These are phyloP conservation scores for Cartodere bifasciata DNA, from an alignment of 2,888 invertebrate species.

Conservation along the genomic window DNA sequence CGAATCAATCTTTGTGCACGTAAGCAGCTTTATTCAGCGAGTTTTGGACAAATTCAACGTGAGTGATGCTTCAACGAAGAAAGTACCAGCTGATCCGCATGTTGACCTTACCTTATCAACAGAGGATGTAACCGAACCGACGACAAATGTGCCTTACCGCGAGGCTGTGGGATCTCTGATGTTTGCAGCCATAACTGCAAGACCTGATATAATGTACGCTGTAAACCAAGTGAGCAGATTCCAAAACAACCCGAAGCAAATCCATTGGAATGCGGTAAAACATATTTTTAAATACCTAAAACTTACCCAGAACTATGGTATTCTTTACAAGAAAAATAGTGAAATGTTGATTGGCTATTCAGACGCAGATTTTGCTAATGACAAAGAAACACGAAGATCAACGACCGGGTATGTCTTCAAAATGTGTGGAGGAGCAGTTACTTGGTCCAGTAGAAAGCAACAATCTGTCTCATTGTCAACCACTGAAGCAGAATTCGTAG, in stretches of 20 bases:
- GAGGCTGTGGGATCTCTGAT: constrained; percentile 16
- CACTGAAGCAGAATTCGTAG: constrained; percentile 24
- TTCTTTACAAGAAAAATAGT: constrained; percentile 12
- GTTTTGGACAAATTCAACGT: constrained; percentile 9
- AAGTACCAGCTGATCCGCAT: no score
- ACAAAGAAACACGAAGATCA: constrained; percentile 18
- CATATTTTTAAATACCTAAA: constrained; percentile 21
- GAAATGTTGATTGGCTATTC: constrained; percentile 14
- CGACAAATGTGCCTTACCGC: constrained; percentile 12
- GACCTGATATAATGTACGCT: constrained; percentile 18
- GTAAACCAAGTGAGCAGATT: constrained; percentile 15
- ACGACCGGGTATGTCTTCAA: constrained; percentile 20
- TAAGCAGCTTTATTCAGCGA: constrained; percentile 6
- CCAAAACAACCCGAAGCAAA: constrained; percentile 9
- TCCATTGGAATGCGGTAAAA: constrained; percentile 15
- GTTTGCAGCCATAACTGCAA: constrained; percentile 13
- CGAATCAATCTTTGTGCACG: constrained; percentile 8
- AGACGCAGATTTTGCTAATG: constrained; percentile 20
- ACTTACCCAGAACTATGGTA: constrained; percentile 14
- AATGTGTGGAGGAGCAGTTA: constrained; percentile 17
- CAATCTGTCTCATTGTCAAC: constrained; percentile 20
- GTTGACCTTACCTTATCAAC: no score
- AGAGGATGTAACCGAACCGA: no score
- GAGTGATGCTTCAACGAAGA: no score
- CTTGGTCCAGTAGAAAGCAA: constrained; percentile 22